Evolutionary conservation across 1,140 invertebrate genomes (phyloP), one percentile per base, ranked within the genome.

Genomic region (Habropoda laboriosa): DNA sequence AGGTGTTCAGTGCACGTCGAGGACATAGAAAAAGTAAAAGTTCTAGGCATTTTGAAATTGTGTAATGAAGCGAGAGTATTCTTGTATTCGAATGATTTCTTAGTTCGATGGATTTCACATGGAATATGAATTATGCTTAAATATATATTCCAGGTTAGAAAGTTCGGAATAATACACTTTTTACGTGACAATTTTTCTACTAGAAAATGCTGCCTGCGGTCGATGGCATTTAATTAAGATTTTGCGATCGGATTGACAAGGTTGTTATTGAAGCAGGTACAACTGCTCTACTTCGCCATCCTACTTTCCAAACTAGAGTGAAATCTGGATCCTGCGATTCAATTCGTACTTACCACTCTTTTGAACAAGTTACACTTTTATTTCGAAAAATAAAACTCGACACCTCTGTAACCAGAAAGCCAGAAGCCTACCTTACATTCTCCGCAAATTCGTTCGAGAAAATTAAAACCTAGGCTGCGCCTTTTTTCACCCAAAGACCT

Each of bases 161-260:
- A 58, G 57, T 58, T 35, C 4, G n/a, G 3, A 21, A 5, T 58
- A 1, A 6, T n/a, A n/a, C 2, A 32, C 3, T 35, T 32, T 6
- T 58, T 24, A 16, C 7, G 13, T 5, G 18, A 32, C 13, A 27
- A 38, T 38, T 27, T 60, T 38, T 38, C 7, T 4, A 42, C 10
- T 42, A 12, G 42, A 13, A 63, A 61, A 40, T 57, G 18, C 27
- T 58, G 24, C n/a, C 35, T 38, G 4, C 16, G 55, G 32, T 71
- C 1, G 47, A 58, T 45, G 21, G 35, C 55, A 72, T 60, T 72
- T 35, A 60, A 72, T 72, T 58, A 60, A 40, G 45, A 74, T 74
- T 42, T 58, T 30, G 8, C 27, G 6, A 24, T 32, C 38, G 10
- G 12, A n/a, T 30, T 30, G 58, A 16, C 24, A 32, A 53, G 18